Evolutionary conservation across 2,797 vertebrate species (phyloP).

Genomic region (Bucorvus abyssinicus): DNA sequence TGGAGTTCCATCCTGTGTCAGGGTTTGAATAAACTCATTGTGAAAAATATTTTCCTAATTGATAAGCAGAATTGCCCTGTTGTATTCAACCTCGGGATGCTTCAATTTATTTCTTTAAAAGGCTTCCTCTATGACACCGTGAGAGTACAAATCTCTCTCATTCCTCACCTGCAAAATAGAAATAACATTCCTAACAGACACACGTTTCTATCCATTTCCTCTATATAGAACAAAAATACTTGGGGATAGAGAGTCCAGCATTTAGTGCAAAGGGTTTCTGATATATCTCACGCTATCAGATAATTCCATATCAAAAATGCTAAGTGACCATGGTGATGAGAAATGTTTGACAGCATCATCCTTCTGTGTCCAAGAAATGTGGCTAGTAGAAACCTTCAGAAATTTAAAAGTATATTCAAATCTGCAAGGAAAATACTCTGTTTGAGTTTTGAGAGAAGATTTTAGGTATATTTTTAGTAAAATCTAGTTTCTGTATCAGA

Average conservation of each 20-base stretch:
- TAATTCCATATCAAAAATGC: neutral
- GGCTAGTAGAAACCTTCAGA: neutral
- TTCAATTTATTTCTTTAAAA: neutral
- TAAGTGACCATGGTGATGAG: neutral
- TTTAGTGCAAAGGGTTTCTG: neutral
- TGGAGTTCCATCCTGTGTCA: neutral
- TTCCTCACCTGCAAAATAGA: neutral
- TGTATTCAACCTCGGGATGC: neutral
- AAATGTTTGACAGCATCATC: neutral
- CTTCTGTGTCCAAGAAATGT: neutral
- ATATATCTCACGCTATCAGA: neutral
- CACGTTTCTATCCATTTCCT: neutral
- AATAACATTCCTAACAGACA: neutral
- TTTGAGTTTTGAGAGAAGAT: neutral
- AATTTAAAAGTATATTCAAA: neutral
- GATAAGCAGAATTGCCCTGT: neutral
- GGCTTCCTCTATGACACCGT: neutral
- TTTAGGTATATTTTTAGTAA: neutral
- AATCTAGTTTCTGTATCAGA: neutral
- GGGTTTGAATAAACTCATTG: neutral
- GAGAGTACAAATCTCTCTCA: neutral
- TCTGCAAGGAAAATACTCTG: neutral
- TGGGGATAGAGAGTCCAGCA: neutral
- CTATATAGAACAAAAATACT: neutral
- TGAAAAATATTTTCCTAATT: neutral